A percentile compares a stretch with the other conserved stretches of the same genome.
Conservation (phyloP, 2,113 vertebrate species). For the Echinops telfairi region DNA sequence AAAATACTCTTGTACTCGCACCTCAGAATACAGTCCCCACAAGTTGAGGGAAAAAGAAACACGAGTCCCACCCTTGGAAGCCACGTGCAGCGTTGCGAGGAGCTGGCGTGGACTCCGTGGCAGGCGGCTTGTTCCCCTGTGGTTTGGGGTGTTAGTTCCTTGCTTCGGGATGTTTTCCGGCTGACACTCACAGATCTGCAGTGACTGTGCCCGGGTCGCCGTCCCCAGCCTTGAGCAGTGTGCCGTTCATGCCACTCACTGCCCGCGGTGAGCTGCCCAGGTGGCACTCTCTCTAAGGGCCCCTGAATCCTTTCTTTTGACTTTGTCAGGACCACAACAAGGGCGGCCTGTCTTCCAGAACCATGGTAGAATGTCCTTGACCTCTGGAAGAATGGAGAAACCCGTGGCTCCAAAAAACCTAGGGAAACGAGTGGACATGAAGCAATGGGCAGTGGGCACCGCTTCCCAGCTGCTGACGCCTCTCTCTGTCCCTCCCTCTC, state of each 20-base stretch:
- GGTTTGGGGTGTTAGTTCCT: not conserved
- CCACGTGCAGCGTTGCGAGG: no score
- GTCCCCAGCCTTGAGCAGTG: not conserved
- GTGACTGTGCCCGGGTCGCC: no score
- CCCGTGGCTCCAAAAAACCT: not conserved
- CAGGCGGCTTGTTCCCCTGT: no score
- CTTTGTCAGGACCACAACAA: not conserved
- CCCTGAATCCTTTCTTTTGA: not conserved
- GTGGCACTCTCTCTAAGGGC: not conserved
- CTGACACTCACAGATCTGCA: not conserved
- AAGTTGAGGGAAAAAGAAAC: no score
- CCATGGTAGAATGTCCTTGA: not conserved
- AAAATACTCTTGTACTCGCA: no score
- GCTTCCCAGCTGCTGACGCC: not conserved
- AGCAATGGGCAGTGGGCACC: rapidly evolving
- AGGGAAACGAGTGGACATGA: rapidly evolving
- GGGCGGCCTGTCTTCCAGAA: not conserved
- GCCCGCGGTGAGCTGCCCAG: rapidly evolving
- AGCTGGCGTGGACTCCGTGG: not conserved
- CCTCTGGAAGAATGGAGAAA: not conserved
- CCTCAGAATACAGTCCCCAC: no score
- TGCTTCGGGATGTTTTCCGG: not conserved
- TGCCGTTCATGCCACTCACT: rapidly evolving
- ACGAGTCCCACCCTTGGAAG: no score
- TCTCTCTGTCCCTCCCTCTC: constrained; percentile 59